A percentile compares a stretch with the other conserved stretches of the same genome.
phyloP scores from a whole-genome alignment of 1,140 invertebrate genomes.

The Meloidogyne floridensis region DNA sequence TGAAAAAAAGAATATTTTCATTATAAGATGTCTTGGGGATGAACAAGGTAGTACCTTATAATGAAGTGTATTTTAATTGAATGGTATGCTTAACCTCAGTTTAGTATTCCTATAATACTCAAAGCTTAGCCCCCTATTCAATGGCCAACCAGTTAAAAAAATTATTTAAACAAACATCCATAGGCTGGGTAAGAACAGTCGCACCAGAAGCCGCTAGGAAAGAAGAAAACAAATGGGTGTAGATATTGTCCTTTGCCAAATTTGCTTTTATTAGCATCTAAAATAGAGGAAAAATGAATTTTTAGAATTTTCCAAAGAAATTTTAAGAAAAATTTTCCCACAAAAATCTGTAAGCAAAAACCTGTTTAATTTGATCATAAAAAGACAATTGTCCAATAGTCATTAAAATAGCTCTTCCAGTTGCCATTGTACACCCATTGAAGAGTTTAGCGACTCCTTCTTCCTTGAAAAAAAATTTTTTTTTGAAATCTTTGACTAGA shows the following conservation, averaged over 20 bases:
- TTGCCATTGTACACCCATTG: conserved; percentile 81
- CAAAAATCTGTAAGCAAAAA: not conserved
- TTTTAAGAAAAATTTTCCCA: too few relatives aligned
- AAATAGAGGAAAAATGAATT: too few relatives aligned
- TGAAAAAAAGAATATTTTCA: not conserved
- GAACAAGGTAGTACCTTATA: too few relatives aligned
- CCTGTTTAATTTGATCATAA: conserved; percentile 78
- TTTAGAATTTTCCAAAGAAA: too few relatives aligned
- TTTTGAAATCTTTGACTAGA: too few relatives aligned
- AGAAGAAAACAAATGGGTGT: conserved; percentile 85
- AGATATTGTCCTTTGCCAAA: conserved; percentile 80
- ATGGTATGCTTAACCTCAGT: too few relatives aligned
- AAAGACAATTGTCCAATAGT: conserved; percentile 87
- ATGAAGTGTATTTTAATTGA: too few relatives aligned
- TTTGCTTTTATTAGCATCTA: conserved; percentile 74
- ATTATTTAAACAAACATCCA: conserved; percentile 78
- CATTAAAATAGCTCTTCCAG: conserved; percentile 85
- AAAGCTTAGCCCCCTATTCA: too few relatives aligned
- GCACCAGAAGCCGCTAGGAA: conserved; percentile 86
- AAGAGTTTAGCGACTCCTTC: conserved; percentile 74
- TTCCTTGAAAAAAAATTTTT: conserved; percentile 65
- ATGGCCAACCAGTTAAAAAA: too few relatives aligned
- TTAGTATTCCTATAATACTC: too few relatives aligned
- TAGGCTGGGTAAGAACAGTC: conserved; percentile 89
- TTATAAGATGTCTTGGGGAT: not conserved